Conservation (phyloP, 2,888 invertebrate species). For the Oligia fasciuncula region DNA sequence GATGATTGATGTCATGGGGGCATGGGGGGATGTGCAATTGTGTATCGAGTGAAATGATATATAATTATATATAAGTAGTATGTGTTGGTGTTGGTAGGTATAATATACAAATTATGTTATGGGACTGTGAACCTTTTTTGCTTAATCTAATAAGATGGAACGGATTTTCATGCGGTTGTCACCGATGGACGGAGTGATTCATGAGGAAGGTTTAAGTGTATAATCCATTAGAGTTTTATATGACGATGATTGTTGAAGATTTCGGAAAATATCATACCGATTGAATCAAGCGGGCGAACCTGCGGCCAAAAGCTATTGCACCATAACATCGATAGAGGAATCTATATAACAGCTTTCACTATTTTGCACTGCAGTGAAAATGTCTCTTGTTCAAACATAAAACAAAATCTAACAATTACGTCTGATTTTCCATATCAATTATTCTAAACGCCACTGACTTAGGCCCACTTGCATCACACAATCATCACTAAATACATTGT, state of each 20-base stretch:
- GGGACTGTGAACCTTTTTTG: too few relatives aligned
- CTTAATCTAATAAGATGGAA: too few relatives aligned
- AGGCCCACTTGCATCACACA: neutral
- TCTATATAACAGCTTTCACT: neutral
- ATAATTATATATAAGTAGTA: too few relatives aligned
- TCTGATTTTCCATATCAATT: neutral
- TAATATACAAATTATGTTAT: too few relatives aligned
- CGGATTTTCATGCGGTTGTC: too few relatives aligned
- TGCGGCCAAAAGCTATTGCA: neutral
- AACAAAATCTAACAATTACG: neutral
- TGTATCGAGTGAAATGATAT: neutral
- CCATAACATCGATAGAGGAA: neutral
- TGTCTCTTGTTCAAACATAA: neutral
- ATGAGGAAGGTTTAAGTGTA: too few relatives aligned
- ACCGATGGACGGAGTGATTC: too few relatives aligned
- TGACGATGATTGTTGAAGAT: too few relatives aligned
- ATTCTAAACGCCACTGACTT: neutral
- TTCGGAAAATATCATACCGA: too few relatives aligned
- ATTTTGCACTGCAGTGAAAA: neutral
- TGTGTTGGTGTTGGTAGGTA: neutral
- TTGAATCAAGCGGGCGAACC: too few relatives aligned
- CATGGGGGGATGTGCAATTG: slow-evolving; percentile 26
- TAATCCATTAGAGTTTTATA: too few relatives aligned
- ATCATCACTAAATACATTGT: neutral
- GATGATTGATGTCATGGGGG: slow-evolving; percentile 50